Percentiles rank a stretch among this genome's conserved stretches.
Conservation (phyloP, 2,113 vertebrate species). For the Morone saxatilis region DNA sequence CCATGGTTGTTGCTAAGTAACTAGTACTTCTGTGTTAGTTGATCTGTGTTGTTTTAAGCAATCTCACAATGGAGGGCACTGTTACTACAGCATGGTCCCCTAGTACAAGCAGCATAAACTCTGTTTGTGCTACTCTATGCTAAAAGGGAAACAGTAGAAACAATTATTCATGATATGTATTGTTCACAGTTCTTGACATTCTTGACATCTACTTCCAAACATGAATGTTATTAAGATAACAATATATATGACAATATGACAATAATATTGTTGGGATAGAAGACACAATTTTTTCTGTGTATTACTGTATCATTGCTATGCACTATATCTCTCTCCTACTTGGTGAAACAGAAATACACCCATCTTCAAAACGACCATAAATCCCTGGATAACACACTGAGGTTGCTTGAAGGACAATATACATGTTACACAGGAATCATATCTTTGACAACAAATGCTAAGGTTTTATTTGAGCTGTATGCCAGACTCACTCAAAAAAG, state of each 20-base stretch:
- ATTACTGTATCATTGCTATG: conserved; percentile 33
- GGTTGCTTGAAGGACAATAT: conserved; percentile 66
- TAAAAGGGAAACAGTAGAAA: background rate
- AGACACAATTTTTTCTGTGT: background rate
- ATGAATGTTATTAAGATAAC: background rate
- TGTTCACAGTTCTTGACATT: background rate
- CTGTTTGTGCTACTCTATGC: background rate
- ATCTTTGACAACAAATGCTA: conserved; percentile 33
- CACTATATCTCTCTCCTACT: conserved; percentile 25
- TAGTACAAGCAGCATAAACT: background rate
- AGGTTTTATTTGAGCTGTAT: conserved; percentile 40
- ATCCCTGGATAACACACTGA: conserved; percentile 42
- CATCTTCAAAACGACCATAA: conserved; percentile 41
- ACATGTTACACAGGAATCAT: conserved; percentile 21
- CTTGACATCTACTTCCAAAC: background rate
- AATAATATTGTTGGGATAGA: background rate
- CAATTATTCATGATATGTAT: background rate
- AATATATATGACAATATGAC: background rate
- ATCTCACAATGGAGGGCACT: conserved; percentile 39
- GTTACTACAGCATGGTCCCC: conserved; percentile 34
- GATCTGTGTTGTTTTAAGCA: conserved; percentile 56
- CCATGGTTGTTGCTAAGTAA: conserved; percentile 69
- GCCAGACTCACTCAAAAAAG: conserved; percentile 21
- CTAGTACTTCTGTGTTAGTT: conserved; percentile 34
- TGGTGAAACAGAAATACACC: conserved; percentile 32